Conservation (phyloP, 2,797 vertebrate species). For the Anguilla marmorata region DNA sequence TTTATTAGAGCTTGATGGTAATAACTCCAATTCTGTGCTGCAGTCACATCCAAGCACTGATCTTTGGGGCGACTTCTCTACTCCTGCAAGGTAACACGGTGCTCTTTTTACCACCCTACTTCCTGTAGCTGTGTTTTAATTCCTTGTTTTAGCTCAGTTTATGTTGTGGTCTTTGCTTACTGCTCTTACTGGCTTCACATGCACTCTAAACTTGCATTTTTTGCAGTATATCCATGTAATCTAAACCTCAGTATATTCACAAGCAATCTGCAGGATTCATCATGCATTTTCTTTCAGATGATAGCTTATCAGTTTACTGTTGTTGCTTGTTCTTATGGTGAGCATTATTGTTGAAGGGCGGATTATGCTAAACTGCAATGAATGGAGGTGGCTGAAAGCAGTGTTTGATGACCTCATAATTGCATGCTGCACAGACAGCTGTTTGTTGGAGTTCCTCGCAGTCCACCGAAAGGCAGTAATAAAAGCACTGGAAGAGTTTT, state of each 20-base stretch:
- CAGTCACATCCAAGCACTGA: constrained; percentile 69
- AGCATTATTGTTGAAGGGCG: too few species aligned
- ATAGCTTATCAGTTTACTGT: too few species aligned
- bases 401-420: not conserved
- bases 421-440: not conserved
- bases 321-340: too few species aligned
- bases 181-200: not conserved
- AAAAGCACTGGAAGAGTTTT: not conserved
- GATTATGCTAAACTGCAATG: too few species aligned
- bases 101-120: constrained; percentile 44
- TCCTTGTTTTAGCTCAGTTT: constrained; percentile 38
- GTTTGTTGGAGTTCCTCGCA: not conserved
- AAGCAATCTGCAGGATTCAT: too few species aligned
- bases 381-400: too few species aligned
- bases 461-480: not conserved
- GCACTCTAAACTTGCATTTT: not conserved
- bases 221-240: not conserved
- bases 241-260: not conserved
- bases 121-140: constrained; percentile 66
- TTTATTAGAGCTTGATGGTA: constrained; percentile 84
- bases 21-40: constrained; percentile 72
- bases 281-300: too few species aligned
- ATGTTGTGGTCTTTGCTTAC: not conserved
- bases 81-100: constrained; percentile 77
- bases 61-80: constrained; percentile 90